Evolutionary conservation across 2,797 vertebrate genomes (phyloP).

Genomic region (Poliocrania exsul): DNA sequence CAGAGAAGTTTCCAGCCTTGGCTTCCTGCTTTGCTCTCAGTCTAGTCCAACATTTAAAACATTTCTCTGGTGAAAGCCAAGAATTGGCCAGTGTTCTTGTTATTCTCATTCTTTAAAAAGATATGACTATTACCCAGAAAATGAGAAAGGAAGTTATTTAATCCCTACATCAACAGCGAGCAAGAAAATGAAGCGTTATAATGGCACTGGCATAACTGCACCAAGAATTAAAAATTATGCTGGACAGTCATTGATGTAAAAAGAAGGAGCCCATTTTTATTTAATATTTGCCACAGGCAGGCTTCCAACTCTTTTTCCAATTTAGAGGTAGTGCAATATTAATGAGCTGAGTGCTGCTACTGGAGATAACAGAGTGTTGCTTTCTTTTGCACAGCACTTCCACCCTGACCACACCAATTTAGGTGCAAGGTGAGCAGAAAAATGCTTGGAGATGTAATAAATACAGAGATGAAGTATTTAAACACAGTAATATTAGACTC

Average conservation of each 20-base stretch:
- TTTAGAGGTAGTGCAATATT: slow-evolving; percentile 1
- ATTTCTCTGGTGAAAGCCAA: background rate
- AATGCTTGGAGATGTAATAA: background rate
- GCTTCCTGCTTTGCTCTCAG: background rate
- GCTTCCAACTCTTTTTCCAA: background rate
- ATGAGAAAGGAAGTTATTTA: slow-evolving; percentile 14
- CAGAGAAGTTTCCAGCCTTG: background rate
- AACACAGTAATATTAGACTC: background rate
- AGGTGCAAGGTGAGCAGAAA: background rate
- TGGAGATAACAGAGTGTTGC: background rate
- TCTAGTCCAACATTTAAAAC: background rate
- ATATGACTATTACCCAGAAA: background rate
- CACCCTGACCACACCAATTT: background rate
- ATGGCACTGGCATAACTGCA: background rate
- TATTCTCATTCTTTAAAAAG: slow-evolving; percentile 12
- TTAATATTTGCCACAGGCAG: background rate
- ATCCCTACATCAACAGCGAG: background rate
- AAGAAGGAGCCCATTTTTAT: background rate
- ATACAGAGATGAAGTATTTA: background rate
- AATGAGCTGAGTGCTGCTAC: background rate
- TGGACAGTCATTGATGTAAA: background rate
- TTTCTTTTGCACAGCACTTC: background rate
- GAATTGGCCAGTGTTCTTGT: background rate
- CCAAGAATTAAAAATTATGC: background rate
- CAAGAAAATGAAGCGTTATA: background rate